phyloP scores from a whole-genome alignment of 2,797 vertebrate species.

The Neosalanx taihuensis region DNA sequence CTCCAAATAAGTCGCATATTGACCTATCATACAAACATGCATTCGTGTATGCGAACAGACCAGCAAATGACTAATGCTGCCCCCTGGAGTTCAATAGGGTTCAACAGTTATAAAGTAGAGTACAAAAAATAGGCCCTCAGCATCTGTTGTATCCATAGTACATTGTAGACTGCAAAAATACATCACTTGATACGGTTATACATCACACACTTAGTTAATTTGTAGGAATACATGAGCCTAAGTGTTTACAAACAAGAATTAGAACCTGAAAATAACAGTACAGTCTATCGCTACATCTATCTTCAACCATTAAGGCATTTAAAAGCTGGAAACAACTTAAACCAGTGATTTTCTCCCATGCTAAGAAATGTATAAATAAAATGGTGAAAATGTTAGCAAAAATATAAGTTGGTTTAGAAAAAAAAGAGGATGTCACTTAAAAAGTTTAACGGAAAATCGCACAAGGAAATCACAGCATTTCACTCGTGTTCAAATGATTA shows the following conservation, averaged over 20 bases:
- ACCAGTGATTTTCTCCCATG: conserved; percentile 13
- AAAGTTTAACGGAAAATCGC: background rate
- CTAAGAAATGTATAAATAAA: background rate
- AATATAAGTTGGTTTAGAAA: background rate
- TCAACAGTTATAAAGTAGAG: background rate
- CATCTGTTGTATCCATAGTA: conserved; percentile 1
- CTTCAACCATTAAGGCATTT: background rate
- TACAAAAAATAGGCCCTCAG: background rate
- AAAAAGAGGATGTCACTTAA: background rate
- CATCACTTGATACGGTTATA: background rate
- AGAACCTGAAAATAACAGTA: conserved; percentile 8
- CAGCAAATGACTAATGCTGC: conserved; percentile 1
- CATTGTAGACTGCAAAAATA: background rate
- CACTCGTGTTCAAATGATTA: background rate
- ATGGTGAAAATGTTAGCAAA: background rate
- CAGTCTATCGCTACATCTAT: conserved; percentile 8
- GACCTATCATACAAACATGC: background rate
- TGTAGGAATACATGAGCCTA: background rate
- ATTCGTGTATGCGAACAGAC: background rate
- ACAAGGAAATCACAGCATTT: background rate
- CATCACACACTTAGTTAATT: background rate
- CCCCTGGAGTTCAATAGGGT: conserved; percentile 8
- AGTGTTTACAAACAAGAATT: conserved; percentile 7
- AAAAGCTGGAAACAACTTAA: background rate
- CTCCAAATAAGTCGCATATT: background rate